Evolutionary conservation across 2,113 vertebrate genomes (phyloP), one percentile per base, ranked within the genome.

Genomic region (Montifringilla adamsi): DNA sequence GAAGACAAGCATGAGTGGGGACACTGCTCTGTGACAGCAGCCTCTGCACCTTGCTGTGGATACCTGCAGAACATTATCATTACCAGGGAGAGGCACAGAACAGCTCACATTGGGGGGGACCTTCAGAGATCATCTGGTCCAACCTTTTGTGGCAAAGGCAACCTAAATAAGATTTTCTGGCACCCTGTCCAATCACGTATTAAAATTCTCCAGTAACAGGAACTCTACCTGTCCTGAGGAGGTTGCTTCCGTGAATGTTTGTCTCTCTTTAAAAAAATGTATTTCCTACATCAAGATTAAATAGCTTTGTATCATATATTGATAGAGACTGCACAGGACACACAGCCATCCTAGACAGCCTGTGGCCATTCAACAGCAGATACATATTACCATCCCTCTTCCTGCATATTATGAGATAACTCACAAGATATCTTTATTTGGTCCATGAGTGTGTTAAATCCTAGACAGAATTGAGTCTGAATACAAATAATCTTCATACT

Each of bases 351-450:
- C 33, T 37, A 46, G 74, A 59, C 39, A 86, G 24, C 26, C 67
- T 67, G 27, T 85, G 80, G 64, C 86, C 47, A 80, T 93, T 94
- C 91, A 95, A 67, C 46, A 88, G 75, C 74, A 76, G 91, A 69
- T 91, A 78, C 72, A 37, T 69, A 53, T 84, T 93, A 44, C 79
- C 87, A 44, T 72, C 46, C 21, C 10, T 85, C 85, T 89, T 87
- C 95, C 94, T 94, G 94, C 91, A 88, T 73, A 53, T 90, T 88
- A 59, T 81, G 84, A 97, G 94, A 95, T 96, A 95, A 69, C 84
- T 96, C 93, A 93, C 68, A 94, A 95, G 93, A 78, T 86, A 6
- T 47, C 87, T 97, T 97, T 89, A 85, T 97, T 97, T 96, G 95
- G 83, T 90, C 92, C 75, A 52, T 74, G 77, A 89, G 78, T 53